Evolutionary conservation across 2,113 vertebrate genomes (phyloP), one percentile per base, ranked within the genome.

Genomic region (Ochotona curzoniae): DNA sequence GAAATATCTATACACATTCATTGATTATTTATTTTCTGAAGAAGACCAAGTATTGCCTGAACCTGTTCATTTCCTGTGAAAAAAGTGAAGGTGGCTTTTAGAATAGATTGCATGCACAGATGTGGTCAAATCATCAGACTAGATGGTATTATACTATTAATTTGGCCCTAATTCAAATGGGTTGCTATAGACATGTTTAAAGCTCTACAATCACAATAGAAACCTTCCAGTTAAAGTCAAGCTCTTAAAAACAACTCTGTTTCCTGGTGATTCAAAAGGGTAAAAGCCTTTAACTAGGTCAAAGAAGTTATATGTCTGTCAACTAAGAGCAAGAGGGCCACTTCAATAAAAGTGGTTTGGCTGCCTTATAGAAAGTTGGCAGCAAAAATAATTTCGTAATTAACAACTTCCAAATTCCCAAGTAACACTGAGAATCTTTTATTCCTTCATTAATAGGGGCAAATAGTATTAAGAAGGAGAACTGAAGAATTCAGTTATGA

Each of bases 11-110:
- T 60, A 75, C 4, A 49, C 32, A 67, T 14, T 94, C 71, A 83
- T 69, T 78, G 83, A 81, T 13, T 69, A 66, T 35, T 86, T 83
- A 69, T 20, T 75, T 5, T 79, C 32, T 54, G 4, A 44, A 10
- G 17, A 23, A 38, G 20, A 25, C 8, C 25, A 49, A 57, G 49
- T 70, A 81, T 70, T 66, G 23, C 4, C 4, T 67, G 57, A 74
- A 64, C 89, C 1, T 12, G 81, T 66, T 76, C 81, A 87, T 85
- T 97, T 94, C 93, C 89, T 93, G 91, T 91, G 71, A 87, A 67
- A 83, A 92, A 0, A 71, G 63, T 71, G 89, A 89, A 35, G 6
- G 35, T 93, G n/a, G 12, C 35, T 83, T 57, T 69, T 86, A 51
- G 95, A 66, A 79, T 26, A 70, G 90, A 82, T 6, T 44, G 54